Evolutionary conservation across 1,140 invertebrate genomes (phyloP).

Genomic region (Pinna nobilis): DNA sequence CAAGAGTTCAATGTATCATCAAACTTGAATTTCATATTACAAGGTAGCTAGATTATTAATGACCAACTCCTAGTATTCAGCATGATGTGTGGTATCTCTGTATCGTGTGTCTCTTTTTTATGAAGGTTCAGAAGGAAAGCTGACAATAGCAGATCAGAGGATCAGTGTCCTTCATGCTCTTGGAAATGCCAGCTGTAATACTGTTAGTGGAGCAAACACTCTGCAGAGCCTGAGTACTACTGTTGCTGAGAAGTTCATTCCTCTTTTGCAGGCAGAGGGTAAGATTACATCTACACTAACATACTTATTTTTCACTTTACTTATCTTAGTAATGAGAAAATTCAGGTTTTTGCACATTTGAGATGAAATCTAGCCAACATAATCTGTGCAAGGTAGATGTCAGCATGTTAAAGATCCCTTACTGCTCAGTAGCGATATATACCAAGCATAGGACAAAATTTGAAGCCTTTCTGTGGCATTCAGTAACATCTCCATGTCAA

Average conservation of each 20-base stretch:
- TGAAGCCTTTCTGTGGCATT: no score
- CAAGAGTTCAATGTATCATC: no score
- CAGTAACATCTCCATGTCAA: no score
- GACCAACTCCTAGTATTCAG: background rate
- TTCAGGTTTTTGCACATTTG: background rate
- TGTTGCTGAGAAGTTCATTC: slow-evolving; percentile 83
- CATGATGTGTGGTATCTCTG: background rate
- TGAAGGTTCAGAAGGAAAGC: slow-evolving; percentile 89
- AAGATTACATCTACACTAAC: slow-evolving; percentile 3
- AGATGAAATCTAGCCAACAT: background rate
- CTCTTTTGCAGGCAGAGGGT: slow-evolving; percentile 88
- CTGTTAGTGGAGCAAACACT: slow-evolving; percentile 79
- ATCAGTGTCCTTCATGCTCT: slow-evolving; percentile 89
- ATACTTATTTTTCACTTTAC: background rate
- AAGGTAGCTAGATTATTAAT: background rate
- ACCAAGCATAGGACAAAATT: no score
- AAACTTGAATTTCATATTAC: background rate
- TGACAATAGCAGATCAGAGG: slow-evolving; percentile 91
- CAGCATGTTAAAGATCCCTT: no score
- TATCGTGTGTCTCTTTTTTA: no score
- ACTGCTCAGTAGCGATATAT: no score
- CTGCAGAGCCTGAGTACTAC: slow-evolving; percentile 79
- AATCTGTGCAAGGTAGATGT: no score
- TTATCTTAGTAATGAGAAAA: background rate
- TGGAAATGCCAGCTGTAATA: slow-evolving; percentile 86